A percentile compares a stretch with the other conserved stretches of the same genome.
phyloP scores from a whole-genome alignment of 2,797 vertebrate species.

The Allobates femoralis region DNA sequence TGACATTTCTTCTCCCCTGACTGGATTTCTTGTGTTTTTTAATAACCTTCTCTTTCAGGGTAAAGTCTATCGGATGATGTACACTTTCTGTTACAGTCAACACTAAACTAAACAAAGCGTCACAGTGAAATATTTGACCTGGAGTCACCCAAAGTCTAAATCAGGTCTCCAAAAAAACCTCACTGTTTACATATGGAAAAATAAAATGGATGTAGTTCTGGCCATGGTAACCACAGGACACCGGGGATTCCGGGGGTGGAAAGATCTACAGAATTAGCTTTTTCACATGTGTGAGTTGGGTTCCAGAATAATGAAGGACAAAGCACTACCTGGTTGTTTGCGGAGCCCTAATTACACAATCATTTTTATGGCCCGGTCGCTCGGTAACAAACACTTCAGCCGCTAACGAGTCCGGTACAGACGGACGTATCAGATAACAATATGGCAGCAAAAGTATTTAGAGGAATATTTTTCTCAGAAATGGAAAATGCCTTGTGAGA shows the following conservation, averaged over 20 bases:
- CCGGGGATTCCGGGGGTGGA: conserved; percentile 19
- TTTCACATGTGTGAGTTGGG: neutral
- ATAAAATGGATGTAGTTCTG: neutral
- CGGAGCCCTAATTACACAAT: conserved; percentile 47
- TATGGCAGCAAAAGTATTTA: conserved; percentile 38
- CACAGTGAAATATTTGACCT: conserved; percentile 6
- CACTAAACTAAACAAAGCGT: conserved; percentile 15
- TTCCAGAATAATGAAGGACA: conserved; percentile 27
- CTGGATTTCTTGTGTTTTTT: neutral
- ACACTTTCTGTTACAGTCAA: neutral
- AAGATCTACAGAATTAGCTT: conserved; percentile 25
- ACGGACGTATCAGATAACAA: neutral
- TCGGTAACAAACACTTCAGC: conserved; percentile 43
- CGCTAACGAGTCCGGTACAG: neutral
- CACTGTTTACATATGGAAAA: conserved; percentile 25
- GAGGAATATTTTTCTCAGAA: neutral
- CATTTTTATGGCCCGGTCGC: conserved; percentile 55
- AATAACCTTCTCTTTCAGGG: neutral
- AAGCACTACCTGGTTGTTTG: conserved; percentile 45
- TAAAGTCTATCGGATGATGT: neutral
- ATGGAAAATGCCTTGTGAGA: conserved; percentile 23
- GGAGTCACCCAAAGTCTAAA: conserved; percentile 25
- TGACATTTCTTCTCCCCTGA: neutral
- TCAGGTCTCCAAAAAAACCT: conserved; percentile 25
- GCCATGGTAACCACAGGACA: conserved; percentile 14